Conservation (phyloP, 64 coral and sea anemone genomes). For the Orbicella faveolata region DNA sequence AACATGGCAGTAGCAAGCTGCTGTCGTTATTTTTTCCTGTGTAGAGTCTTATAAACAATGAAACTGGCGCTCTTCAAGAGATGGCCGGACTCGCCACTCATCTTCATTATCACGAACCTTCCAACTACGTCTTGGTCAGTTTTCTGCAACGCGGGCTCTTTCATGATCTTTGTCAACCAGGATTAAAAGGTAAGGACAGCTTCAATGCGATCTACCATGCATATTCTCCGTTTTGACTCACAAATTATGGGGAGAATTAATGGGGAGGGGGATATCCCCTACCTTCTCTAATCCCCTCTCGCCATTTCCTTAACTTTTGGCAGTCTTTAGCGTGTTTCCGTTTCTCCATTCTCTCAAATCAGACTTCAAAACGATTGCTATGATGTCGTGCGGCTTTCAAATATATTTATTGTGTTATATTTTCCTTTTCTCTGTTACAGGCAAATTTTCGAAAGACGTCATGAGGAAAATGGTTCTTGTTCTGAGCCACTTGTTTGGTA, state of each 20-base stretch:
- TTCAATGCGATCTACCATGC: too few species aligned
- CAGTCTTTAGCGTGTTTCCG: too few species aligned
- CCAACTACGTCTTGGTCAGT: slow-evolving; percentile 70
- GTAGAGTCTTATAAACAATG: slow-evolving; percentile 62
- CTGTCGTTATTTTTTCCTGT: neutral
- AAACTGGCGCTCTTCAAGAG: slow-evolving; percentile 62
- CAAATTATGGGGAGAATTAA: too few species aligned
- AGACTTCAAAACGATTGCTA: too few species aligned
- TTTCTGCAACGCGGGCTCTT: slow-evolving; percentile 71
- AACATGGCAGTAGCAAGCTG: too few species aligned
- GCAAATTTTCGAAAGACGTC: slow-evolving; percentile 57
- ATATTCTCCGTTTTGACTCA: too few species aligned
- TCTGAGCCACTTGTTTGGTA: slow-evolving; percentile 63
- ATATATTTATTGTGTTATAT: too few species aligned
- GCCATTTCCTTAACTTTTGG: too few species aligned
- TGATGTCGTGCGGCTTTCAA: too few species aligned
- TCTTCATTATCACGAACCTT: slow-evolving; percentile 84
- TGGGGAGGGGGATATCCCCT: too few species aligned
- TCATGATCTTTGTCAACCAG: slow-evolving; percentile 47
- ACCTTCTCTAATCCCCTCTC: too few species aligned
- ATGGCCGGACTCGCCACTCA: slow-evolving; percentile 80
- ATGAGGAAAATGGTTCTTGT: slow-evolving; percentile 64
- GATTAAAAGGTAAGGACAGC: neutral
- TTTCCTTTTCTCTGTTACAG: neutral
- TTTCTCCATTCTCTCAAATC: too few species aligned